Evolutionary conservation across 2,888 invertebrate species (phyloP).

Genomic region (Ormyrus thymus): DNA sequence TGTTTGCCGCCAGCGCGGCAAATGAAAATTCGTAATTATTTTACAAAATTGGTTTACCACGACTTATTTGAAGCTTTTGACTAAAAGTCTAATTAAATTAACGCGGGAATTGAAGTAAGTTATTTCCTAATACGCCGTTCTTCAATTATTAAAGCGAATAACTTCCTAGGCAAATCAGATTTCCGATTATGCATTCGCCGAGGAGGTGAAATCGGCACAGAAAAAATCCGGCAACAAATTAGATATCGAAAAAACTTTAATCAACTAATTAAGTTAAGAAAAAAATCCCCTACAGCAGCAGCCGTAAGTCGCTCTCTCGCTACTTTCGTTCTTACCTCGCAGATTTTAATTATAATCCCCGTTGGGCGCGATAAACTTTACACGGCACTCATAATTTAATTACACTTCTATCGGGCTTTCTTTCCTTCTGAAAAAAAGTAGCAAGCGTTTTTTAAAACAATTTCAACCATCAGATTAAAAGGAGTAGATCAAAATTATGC

Average conservation of each 20-base stretch:
- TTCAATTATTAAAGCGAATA: too few relatives aligned
- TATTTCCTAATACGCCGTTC: too few relatives aligned
- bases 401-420: not conserved
- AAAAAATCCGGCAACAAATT: not conserved
- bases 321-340: not conserved
- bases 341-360: conserved; percentile 9
- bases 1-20: too few relatives aligned
- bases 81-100: too few relatives aligned
- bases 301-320: not conserved
- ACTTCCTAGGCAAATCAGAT: not conserved
- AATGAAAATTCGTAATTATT: too few relatives aligned
- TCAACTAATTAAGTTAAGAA: conserved; percentile 4
- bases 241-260: not conserved
- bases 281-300: not conserved
- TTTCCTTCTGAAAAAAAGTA: too few relatives aligned
- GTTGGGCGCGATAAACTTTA: not conserved
- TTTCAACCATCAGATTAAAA: too few relatives aligned
- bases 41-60: too few relatives aligned
- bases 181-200: not conserved
- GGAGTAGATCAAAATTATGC: not conserved
- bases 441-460: too few relatives aligned
- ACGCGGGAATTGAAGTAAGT: too few relatives aligned
- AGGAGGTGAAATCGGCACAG: not conserved
- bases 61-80: too few relatives aligned
- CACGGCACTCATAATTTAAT: not conserved